These are phyloP conservation scores for Ochropleura plecta DNA, from an alignment of 2,888 invertebrate species.

Conservation along the genomic window DNA sequence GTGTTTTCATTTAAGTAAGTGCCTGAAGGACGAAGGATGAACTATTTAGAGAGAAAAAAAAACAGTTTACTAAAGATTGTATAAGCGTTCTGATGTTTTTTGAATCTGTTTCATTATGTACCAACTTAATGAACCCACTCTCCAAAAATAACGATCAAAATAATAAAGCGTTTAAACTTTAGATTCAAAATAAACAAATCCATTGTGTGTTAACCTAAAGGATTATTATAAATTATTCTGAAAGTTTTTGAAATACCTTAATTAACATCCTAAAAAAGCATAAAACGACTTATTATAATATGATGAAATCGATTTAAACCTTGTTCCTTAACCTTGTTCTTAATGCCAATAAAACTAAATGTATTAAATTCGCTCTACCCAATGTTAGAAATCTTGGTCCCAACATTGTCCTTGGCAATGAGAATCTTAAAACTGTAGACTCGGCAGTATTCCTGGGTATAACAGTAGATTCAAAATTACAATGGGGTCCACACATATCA, in stretches of 20 bases:
- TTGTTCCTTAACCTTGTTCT: no score
- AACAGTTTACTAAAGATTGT: constrained; percentile 1
- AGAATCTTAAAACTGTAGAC: no score
- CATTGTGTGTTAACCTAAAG: not conserved
- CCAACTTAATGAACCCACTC: not conserved
- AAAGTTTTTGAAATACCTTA: not conserved
- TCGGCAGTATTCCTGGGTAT: no score
- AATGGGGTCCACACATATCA: no score
- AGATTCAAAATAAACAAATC: not conserved
- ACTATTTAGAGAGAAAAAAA: constrained; percentile 7
- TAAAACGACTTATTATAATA: not conserved
- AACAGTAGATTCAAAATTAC: no score
- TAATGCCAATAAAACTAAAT: no score
- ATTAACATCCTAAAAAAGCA: not conserved
- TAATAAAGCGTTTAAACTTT: constrained; percentile 1
- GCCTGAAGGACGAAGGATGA: not conserved
- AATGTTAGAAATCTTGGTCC: no score
- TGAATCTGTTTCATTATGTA: constrained; percentile 16
- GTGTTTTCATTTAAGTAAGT: constrained; percentile 3
- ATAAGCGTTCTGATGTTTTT: constrained; percentile 8
- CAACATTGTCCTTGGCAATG: no score
- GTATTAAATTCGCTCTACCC: no score
- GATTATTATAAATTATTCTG: constrained; percentile 16
- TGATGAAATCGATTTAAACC: not conserved
- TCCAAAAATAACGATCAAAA: not conserved